Conservation (phyloP, 2,888 invertebrate species). For the Adela reaumurella region DNA sequence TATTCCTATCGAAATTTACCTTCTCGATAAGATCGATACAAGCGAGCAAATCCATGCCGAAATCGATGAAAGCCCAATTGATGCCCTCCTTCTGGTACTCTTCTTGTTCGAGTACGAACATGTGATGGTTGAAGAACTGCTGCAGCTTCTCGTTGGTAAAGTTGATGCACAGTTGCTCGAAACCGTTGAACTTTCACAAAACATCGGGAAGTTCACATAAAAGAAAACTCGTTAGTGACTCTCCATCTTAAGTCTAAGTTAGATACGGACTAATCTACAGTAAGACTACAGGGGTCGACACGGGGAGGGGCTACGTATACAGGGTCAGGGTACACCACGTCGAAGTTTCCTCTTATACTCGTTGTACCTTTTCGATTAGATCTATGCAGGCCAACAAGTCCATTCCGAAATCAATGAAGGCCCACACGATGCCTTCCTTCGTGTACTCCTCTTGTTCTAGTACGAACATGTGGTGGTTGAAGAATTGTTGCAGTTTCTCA, state of each 20-base stretch:
- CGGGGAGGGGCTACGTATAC: no score
- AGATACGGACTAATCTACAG: no score
- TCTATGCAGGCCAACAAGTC: conserved; percentile 98
- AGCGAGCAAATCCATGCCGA: conserved; percentile 93
- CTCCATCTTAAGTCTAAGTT: no score
- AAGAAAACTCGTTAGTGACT: conserved; percentile 8
- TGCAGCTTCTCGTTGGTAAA: conserved; percentile 97
- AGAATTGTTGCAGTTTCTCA: conserved; percentile 99
- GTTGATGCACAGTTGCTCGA: conserved; percentile 98
- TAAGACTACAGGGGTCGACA: no score
- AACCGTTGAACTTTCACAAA: conserved; percentile 80
- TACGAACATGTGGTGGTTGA: conserved; percentile 99
- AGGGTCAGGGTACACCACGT: background rate
- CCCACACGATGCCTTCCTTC: conserved; percentile 95
- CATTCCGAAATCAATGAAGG: conserved; percentile 99
- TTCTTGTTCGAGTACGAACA: conserved; percentile 97
- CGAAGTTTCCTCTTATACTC: conserved; percentile 19
- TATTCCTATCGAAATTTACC: conserved; percentile 54
- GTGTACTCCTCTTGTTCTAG: conserved; percentile 99
- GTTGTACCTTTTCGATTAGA: conserved; percentile 92
- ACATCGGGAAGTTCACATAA: conserved; percentile 28
- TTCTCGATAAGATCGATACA: conserved; percentile 95
- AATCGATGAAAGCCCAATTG: conserved; percentile 95
- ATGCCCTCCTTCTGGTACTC: conserved; percentile 94
- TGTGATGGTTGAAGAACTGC: conserved; percentile 98